Percentiles rank a stretch among this genome's conserved stretches.
These are phyloP conservation scores for Drosophila tropicalis DNA, from an alignment of 1,140 invertebrate genomes.

Conservation along the genomic window DNA sequence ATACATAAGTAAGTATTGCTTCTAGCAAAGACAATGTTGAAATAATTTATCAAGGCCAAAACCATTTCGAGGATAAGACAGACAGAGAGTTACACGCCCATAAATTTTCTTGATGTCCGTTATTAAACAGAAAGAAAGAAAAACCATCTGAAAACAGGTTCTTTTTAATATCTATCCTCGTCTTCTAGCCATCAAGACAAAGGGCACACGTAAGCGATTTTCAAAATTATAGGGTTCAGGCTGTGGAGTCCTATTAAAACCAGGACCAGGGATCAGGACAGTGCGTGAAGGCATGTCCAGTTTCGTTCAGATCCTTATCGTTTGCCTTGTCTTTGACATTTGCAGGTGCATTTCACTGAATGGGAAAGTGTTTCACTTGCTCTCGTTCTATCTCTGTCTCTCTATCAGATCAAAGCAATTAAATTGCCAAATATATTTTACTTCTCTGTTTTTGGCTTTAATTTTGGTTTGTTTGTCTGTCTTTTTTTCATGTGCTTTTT, in stretches of 20 bases:
- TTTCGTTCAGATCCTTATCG: conserved; percentile 47
- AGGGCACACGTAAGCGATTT: conserved; percentile 66
- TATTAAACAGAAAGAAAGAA: conserved; percentile 59
- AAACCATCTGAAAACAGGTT: conserved; percentile 47
- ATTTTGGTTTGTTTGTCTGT: conserved; percentile 16
- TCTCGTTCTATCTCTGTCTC: conserved; percentile 24
- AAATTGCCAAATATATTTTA: conserved; percentile 53
- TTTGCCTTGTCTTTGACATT: conserved; percentile 42
- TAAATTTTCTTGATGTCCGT: conserved; percentile 66
- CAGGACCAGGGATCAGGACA: conserved; percentile 45
- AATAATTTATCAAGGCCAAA: conserved; percentile 43
- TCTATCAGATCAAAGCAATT: conserved; percentile 30
- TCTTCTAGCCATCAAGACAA: conserved; percentile 23
- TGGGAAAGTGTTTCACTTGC: conserved; percentile 69
- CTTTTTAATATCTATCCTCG: conserved; percentile 7
- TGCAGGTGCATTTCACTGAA: conserved; percentile 70
- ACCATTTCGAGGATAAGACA: conserved; percentile 61
- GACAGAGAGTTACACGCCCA: conserved; percentile 47
- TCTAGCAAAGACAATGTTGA: conserved; percentile 38
- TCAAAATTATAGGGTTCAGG: conserved; percentile 64
- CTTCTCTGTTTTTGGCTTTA: not conserved
- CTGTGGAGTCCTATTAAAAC: conserved; percentile 21
- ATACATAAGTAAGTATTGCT: conserved; percentile 54
- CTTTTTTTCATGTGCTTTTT: not conserved
- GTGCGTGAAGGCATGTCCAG: conserved; percentile 66